Evolutionary conservation across 2,113 vertebrate genomes (phyloP).

Genomic region (Pomatorhinus ruficollis): DNA sequence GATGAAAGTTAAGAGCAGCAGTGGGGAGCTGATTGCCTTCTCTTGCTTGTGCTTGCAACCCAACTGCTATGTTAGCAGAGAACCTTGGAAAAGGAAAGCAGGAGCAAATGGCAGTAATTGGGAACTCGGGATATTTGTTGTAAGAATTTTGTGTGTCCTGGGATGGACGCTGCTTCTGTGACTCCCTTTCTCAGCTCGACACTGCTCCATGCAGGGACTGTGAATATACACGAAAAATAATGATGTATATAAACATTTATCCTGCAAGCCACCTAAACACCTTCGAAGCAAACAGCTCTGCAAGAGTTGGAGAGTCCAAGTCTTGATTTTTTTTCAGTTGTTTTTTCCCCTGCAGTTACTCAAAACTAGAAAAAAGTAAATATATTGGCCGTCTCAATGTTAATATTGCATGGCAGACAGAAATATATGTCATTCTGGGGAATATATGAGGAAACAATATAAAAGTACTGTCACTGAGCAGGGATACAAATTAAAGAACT

Average conservation of each 20-base stretch:
- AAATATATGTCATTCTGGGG: neutral
- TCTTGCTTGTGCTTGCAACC: neutral
- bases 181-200: neutral
- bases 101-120: neutral
- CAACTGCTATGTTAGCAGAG: neutral
- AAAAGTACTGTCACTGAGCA: rapidly evolving
- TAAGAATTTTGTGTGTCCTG: neutral
- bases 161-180: neutral
- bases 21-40: neutral
- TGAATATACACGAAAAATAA: neutral
- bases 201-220: neutral
- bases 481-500: neutral
- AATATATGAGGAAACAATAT: neutral
- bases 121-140: neutral
- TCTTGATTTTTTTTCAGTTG: neutral
- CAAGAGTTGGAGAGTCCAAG: neutral
- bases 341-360: neutral
- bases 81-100: rapidly evolving
- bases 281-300: neutral
- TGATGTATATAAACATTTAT: neutral
- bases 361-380: neutral
- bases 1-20: neutral
- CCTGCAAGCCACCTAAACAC: neutral
- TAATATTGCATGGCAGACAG: neutral
- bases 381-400: neutral